These are phyloP conservation scores for Cataglyphis hispanica DNA, from an alignment of 1,140 invertebrate species.

Conservation along the genomic window DNA sequence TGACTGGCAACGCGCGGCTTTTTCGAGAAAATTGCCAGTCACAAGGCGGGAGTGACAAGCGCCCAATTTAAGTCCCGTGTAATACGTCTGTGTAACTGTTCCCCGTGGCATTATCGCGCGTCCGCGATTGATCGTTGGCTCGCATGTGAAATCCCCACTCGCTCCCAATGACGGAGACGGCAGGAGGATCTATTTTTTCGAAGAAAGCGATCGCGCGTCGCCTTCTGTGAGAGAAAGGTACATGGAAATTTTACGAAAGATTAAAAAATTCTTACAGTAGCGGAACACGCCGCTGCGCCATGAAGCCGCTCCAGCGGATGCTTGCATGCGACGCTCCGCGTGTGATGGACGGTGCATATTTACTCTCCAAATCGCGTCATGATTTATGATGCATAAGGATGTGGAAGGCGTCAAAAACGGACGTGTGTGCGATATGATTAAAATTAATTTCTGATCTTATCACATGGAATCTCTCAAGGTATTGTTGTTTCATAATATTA, in stretches of 20 bases:
- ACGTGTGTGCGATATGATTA: conserved; percentile 17
- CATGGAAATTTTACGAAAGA: conserved; percentile 35
- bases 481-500: background rate
- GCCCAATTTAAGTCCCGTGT: conserved; percentile 63
- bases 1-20: conserved; percentile 47
- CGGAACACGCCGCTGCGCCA: background rate
- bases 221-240: background rate
- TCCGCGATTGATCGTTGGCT: background rate
- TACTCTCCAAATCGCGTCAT: conserved; percentile 36
- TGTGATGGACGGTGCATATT: conserved; percentile 53
- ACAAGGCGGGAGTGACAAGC: conserved; percentile 68
- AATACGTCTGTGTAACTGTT: conserved; percentile 32
- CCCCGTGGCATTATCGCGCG: conserved; percentile 36
- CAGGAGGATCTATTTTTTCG: background rate
- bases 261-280: conserved; percentile 41
- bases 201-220: background rate
- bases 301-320: background rate
- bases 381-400: conserved; percentile 33
- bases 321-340: conserved; percentile 10
- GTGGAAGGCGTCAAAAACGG: background rate
- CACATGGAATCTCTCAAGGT: background rate
- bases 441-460: conserved; percentile 34
- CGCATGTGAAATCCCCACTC: conserved; percentile 19
- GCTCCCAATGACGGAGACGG: background rate
- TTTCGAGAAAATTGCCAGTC: conserved; percentile 72